These are phyloP conservation scores for Portunus trituberculatus DNA, from an alignment of 1,140 invertebrate genomes.

Conservation along the genomic window DNA sequence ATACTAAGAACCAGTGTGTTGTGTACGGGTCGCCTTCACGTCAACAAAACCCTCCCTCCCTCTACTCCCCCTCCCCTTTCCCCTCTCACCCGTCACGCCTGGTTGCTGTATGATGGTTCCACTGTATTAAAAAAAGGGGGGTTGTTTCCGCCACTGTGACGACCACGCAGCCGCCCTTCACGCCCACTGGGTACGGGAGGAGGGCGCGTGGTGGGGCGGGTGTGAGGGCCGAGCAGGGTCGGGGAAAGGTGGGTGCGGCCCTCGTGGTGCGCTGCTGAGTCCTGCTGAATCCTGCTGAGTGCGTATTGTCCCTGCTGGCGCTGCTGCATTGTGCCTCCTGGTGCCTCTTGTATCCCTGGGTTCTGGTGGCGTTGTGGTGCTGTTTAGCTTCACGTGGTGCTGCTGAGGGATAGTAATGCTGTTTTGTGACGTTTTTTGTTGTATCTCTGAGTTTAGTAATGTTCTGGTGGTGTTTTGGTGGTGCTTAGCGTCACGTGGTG, in stretches of 20 bases:
- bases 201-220: neutral
- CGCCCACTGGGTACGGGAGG: conserved; percentile 5
- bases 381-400: no score
- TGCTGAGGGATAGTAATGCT: no score
- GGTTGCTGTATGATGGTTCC: conserved; percentile 18
- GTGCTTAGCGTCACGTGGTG: no score
- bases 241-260: neutral
- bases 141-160: conserved; percentile 9
- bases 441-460: no score
- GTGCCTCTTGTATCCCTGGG: neutral
- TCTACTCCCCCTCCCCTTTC: neutral
- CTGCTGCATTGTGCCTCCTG: neutral
- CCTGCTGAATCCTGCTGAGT: neutral
- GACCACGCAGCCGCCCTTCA: neutral
- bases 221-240: neutral
- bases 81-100: neutral
- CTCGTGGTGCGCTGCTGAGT: neutral
- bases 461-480: no score
- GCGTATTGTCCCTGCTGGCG: neutral
- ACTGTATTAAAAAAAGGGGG: conserved; percentile 16
- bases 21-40: no score
- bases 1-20: no score
- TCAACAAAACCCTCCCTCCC: neutral
- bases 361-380: no score
- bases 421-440: no score